Conservation (phyloP, 2,888 invertebrate species). For the Pristionchus arcanus region DNA sequence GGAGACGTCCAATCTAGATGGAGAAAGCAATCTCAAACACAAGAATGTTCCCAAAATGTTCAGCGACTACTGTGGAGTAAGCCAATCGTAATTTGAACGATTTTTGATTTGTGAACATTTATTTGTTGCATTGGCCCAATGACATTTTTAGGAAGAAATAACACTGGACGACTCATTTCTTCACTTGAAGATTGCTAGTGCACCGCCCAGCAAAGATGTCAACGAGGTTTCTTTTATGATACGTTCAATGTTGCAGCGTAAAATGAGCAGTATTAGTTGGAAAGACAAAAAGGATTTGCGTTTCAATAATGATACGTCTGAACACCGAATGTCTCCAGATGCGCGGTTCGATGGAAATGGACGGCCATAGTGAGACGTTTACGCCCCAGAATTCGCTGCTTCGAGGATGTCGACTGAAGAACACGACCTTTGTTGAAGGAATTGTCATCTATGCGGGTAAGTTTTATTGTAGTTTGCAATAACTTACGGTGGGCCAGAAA, state of each 20-base stretch:
- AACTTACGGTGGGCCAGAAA: neutral
- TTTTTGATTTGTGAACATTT: neutral
- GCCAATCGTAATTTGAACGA: neutral
- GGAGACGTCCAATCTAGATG: slow-evolving; percentile 95
- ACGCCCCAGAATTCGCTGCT: slow-evolving; percentile 87
- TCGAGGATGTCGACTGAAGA: slow-evolving; percentile 93
- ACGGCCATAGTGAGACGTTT: slow-evolving; percentile 31
- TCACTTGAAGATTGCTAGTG: neutral
- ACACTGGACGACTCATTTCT: neutral
- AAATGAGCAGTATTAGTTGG: no score
- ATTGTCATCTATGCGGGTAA: slow-evolving; percentile 93
- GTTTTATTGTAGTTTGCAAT: neutral
- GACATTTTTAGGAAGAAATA: neutral
- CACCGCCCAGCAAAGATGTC: slow-evolving; percentile 41
- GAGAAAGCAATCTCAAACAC: slow-evolving; percentile 95
- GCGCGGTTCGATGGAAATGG: slow-evolving; percentile 20
- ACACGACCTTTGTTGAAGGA: slow-evolving; percentile 95
- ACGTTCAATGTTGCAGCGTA: no score
- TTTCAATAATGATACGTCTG: neutral
- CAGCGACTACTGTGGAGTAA: slow-evolving; percentile 84
- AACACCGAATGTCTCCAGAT: neutral
- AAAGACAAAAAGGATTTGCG: no score
- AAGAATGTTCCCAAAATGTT: slow-evolving; percentile 80
- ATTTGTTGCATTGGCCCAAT: neutral
- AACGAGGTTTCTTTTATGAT: neutral